Evolutionary conservation across 2,888 invertebrate genomes (phyloP).

Genomic region (Rhaphigaster nebulosa): DNA sequence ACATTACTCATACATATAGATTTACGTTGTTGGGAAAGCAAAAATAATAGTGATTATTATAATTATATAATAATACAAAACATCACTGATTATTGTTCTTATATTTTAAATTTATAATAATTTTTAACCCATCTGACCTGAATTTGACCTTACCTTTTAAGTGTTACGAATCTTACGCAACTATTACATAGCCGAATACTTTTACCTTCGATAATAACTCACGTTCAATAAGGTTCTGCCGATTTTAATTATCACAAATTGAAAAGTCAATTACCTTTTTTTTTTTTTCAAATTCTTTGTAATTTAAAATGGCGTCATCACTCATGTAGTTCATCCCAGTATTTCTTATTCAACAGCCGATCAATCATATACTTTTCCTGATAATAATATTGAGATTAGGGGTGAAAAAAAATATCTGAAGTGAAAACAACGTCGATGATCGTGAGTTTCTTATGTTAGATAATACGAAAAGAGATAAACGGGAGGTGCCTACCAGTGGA

Average conservation of each 20-base stretch:
- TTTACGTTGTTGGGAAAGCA: too few relatives aligned
- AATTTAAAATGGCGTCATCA: neutral
- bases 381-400: neutral
- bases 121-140: too few relatives aligned
- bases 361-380: neutral
- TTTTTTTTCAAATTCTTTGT: neutral
- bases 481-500: neutral
- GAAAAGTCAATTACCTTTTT: neutral
- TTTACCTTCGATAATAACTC: neutral
- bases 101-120: too few relatives aligned
- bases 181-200: neutral
- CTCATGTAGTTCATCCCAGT: neutral
- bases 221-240: neutral
- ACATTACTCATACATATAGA: too few relatives aligned
- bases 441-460: neutral
- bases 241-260: neutral
- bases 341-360: neutral
- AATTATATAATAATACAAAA: too few relatives aligned
- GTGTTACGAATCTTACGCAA: neutral
- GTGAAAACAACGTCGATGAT: neutral
- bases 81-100: too few relatives aligned
- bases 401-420: neutral
- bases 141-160: neutral
- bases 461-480: neutral
- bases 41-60: too few relatives aligned